Conservation (phyloP, 1,140 invertebrate genomes). For the Euwallacea fornicatus region DNA sequence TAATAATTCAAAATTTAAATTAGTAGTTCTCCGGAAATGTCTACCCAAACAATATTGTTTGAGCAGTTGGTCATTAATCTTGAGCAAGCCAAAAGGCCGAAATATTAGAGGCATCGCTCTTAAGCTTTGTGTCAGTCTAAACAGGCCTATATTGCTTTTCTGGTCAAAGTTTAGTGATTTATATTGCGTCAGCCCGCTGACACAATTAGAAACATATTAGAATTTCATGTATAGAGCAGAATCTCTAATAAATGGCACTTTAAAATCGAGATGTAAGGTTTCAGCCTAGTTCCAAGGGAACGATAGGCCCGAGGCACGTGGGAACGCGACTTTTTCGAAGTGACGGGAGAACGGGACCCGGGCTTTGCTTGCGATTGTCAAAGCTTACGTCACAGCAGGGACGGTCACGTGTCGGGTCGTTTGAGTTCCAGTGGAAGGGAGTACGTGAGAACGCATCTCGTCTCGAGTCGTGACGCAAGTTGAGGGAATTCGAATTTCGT, state of each 20-base stretch:
- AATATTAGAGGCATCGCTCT: conserved; percentile 33
- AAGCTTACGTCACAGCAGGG: too few species aligned
- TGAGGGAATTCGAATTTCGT: too few species aligned
- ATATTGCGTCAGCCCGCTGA: conserved; percentile 22
- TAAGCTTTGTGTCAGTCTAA: conserved; percentile 34
- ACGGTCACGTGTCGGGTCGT: too few species aligned
- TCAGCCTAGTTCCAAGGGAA: too few species aligned
- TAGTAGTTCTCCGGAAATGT: conserved; percentile 28
- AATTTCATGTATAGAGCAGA: conserved; percentile 23
- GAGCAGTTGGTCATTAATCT: conserved; percentile 32
- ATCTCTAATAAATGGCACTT: conserved; percentile 19
- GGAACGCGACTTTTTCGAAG: too few species aligned
- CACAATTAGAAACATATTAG: conserved; percentile 31
- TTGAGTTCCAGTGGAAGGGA: too few species aligned
- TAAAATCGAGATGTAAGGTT: not conserved
- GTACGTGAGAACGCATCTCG: too few species aligned
- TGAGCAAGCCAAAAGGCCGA: conserved; percentile 26
- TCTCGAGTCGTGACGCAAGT: too few species aligned
- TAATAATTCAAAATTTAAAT: conserved; percentile 31
- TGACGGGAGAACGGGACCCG: too few species aligned
- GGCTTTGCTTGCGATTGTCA: too few species aligned
- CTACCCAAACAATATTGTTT: conserved; percentile 30
- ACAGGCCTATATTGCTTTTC: conserved; percentile 32
- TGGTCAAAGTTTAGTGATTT: conserved; percentile 32
- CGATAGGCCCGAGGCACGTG: too few species aligned